phyloP scores from a whole-genome alignment of 1,140 invertebrate genomes.

The Oppia nitens region DNA sequence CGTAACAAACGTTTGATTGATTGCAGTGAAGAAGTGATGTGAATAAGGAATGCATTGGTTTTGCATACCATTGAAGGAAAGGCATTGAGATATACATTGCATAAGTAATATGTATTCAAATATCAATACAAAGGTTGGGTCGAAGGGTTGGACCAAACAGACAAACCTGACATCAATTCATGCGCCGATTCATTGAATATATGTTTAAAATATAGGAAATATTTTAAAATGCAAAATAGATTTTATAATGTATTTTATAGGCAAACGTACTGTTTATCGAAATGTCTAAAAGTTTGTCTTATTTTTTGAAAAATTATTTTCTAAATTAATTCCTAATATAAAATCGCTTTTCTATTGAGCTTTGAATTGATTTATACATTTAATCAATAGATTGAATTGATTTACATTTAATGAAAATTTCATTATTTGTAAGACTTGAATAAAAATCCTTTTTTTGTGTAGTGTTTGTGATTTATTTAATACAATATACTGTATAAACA shows the following conservation, averaged over 20 bases:
- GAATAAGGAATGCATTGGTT: not conserved
- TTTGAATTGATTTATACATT: not conserved
- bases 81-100: too few relatives aligned
- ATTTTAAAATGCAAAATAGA: not conserved
- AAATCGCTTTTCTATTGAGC: not conserved
- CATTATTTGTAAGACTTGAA: not conserved
- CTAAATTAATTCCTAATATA: not conserved
- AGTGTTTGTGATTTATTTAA: too few relatives aligned
- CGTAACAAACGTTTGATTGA: not conserved
- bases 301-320: not conserved
- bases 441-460: not conserved
- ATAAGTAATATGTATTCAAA: not conserved
- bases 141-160: not conserved
- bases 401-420: too few relatives aligned
- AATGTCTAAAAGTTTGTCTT: too few relatives aligned
- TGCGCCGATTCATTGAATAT: not conserved
- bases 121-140: not conserved
- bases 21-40: not conserved
- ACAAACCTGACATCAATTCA: not conserved
- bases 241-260: not conserved
- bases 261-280: too few relatives aligned
- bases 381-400: too few relatives aligned
- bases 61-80: not conserved
- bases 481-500: too few relatives aligned
- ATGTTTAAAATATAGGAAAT: not conserved